Conservation (phyloP, 2,113 vertebrate species). For the Brevimyrus niger region DNA sequence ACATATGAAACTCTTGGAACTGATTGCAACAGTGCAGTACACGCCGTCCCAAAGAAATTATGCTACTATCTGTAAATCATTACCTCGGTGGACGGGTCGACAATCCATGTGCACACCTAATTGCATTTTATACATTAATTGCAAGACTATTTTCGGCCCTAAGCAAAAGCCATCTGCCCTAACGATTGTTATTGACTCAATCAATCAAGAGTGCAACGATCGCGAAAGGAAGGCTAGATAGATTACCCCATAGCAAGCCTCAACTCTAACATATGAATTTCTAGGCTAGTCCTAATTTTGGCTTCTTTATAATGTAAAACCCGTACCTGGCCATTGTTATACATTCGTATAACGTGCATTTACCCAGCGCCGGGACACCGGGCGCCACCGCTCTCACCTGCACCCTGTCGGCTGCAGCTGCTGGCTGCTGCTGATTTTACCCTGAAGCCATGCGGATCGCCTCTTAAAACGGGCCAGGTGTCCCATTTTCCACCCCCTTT, state of each 20-base stretch:
- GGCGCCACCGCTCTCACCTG: background rate
- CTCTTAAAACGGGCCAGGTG: background rate
- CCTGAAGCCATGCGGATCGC: background rate
- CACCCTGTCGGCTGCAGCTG: background rate
- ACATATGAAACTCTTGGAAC: background rate
- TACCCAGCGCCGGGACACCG: background rate
- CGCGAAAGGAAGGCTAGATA: background rate
- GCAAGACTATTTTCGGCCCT: background rate
- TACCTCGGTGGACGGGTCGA: background rate
- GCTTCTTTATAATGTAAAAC: background rate
- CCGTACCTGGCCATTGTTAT: background rate
- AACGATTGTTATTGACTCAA: background rate
- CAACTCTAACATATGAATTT: background rate
- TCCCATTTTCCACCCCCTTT: background rate
- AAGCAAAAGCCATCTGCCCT: background rate
- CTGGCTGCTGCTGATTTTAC: background rate
- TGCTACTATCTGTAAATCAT: background rate
- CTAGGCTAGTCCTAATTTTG: background rate
- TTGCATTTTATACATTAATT: background rate
- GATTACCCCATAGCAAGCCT: background rate
- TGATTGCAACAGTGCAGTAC: background rate
- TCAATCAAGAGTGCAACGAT: background rate
- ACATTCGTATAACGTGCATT: background rate
- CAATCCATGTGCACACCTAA: background rate
- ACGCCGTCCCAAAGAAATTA: background rate